These are phyloP conservation scores for Siderastrea siderea DNA, from an alignment of 92 coral and sea anemone genomes.

Conservation along the genomic window DNA sequence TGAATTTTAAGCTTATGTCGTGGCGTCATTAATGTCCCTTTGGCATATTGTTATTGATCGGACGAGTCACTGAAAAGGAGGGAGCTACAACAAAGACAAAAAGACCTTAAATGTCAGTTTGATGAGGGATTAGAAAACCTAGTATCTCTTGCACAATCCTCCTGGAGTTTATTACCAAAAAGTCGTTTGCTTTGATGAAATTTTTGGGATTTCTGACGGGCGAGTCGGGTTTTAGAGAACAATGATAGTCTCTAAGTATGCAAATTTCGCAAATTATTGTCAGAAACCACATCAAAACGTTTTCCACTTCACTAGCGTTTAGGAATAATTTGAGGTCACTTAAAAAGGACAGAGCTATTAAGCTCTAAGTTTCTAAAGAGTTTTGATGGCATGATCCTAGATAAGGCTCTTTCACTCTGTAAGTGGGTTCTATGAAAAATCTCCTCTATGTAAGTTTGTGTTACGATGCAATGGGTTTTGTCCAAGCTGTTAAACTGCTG, in stretches of 20 bases:
- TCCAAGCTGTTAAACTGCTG: background rate
- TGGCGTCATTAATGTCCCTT: background rate
- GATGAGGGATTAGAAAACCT: background rate
- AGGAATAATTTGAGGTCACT: background rate
- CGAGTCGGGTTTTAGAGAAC: background rate
- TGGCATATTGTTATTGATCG: background rate
- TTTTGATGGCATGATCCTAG: background rate
- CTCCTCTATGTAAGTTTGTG: background rate
- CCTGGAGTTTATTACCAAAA: background rate
- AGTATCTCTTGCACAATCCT: background rate
- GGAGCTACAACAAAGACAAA: background rate
- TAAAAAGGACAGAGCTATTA: background rate
- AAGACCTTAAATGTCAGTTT: background rate
- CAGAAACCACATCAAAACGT: background rate
- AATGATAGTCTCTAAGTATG: background rate
- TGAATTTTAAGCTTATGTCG: too few relatives aligned
- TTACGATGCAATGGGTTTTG: background rate
- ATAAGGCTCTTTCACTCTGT: background rate
- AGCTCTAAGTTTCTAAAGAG: background rate
- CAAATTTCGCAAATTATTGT: conserved; percentile 1
- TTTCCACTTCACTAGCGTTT: conserved; percentile 12
- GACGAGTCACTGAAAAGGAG: background rate
- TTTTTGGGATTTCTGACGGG: background rate
- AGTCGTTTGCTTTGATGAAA: background rate
- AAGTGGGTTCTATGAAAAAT: background rate